Conservation (phyloP, 2,113 vertebrate genomes). For the Corvus cornix region DNA sequence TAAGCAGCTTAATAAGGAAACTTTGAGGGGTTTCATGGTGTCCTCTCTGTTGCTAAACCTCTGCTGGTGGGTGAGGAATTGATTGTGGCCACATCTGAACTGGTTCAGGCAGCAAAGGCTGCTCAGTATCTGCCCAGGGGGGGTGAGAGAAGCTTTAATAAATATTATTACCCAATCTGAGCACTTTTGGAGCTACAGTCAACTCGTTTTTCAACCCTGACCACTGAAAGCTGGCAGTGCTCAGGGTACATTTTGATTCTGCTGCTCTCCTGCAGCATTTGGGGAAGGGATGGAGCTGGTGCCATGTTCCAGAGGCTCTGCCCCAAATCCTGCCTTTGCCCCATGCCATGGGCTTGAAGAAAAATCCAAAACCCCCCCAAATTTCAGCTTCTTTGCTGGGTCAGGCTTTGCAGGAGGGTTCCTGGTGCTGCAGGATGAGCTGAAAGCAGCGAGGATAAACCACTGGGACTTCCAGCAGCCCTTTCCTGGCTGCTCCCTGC, state of each 20-base stretch:
- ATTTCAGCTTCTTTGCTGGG: background rate
- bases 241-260: accelerated
- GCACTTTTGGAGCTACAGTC: background rate
- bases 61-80: background rate
- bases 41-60: background rate
- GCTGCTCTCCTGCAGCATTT: background rate
- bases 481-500: background rate
- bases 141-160: background rate
- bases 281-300: background rate
- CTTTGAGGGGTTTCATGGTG: background rate
- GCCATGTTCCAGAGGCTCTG: background rate
- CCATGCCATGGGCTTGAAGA: accelerated
- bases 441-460: background rate
- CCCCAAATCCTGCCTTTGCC: background rate
- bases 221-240: background rate
- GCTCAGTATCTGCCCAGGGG: background rate
- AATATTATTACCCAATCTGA: accelerated
- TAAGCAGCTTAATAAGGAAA: background rate
- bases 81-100: background rate
- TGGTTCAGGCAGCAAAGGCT: background rate
- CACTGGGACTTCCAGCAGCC: background rate
- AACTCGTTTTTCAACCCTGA: accelerated
- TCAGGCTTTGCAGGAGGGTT: background rate
- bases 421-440: background rate
- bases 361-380: background rate